These are phyloP conservation scores for Cossypha niveicapilla DNA, from an alignment of 2,797 vertebrate species.

Conservation along the genomic window DNA sequence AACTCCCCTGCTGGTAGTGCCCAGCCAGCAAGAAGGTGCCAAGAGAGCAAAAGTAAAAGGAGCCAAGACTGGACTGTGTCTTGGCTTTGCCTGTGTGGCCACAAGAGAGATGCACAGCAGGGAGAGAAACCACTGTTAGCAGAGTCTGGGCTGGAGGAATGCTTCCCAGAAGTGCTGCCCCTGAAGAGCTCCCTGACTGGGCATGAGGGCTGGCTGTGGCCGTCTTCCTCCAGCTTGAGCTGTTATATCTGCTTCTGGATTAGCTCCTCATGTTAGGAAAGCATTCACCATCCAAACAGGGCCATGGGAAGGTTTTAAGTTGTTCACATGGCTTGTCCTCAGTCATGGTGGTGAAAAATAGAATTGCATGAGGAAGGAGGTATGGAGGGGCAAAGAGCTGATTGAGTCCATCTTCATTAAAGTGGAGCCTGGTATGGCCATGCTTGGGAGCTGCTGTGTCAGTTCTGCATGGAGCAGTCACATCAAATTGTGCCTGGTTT, in stretches of 20 bases:
- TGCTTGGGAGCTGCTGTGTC: neutral
- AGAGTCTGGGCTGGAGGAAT: neutral
- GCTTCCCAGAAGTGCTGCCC: neutral
- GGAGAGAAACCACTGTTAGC: neutral
- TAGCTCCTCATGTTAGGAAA: neutral
- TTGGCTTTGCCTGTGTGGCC: neutral
- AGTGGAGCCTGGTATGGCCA: neutral
- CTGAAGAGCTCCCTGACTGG: neutral
- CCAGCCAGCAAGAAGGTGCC: neutral
- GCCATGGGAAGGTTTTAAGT: neutral
- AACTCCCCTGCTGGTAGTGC: neutral
- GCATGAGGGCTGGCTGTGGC: neutral
- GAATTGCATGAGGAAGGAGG: accelerated
- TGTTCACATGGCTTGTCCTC: neutral
- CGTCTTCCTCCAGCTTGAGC: neutral
- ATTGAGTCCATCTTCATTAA: neutral
- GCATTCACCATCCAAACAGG: neutral
- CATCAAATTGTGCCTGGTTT: neutral
- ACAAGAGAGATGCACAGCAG: neutral
- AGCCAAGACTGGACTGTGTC: neutral
- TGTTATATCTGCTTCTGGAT: neutral
- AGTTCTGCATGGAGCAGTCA: neutral
- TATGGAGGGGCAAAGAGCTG: neutral
- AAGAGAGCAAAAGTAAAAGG: neutral
- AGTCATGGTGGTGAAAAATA: neutral